Percentiles rank a stretch among this genome's conserved stretches.
Conservation (phyloP, 2,797 vertebrate species). For the Betta splendens region DNA sequence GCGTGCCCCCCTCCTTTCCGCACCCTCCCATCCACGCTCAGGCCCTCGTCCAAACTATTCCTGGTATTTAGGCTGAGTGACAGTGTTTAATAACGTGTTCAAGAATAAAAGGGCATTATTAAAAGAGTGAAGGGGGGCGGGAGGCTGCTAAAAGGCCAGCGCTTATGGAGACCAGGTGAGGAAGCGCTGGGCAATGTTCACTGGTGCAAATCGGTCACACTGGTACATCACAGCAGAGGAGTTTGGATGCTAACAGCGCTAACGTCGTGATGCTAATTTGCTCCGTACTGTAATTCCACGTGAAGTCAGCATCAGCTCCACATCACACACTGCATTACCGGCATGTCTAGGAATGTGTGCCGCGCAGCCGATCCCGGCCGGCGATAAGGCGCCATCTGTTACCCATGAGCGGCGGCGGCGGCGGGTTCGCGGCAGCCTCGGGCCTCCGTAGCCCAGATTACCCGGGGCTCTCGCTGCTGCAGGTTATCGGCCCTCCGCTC, state of each 20-base stretch:
- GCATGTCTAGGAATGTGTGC: slow-evolving; percentile 83
- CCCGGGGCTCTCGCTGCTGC: slow-evolving; percentile 49
- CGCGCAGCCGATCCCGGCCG: slow-evolving; percentile 68
- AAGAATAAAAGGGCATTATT: slow-evolving; percentile 75
- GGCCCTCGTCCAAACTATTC: slow-evolving; percentile 76
- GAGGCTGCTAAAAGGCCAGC: slow-evolving; percentile 53
- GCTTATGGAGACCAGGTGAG: slow-evolving; percentile 56
- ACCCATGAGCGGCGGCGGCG: slow-evolving; percentile 67
- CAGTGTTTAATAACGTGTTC: slow-evolving; percentile 82
- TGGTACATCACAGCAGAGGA: not conserved
- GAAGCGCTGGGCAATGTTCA: slow-evolving; percentile 9
- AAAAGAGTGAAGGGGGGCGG: slow-evolving; percentile 44
- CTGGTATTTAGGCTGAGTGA: slow-evolving; percentile 82
- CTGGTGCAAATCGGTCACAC: slow-evolving; percentile 10
- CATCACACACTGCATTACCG: slow-evolving; percentile 79
- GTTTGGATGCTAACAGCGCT: slow-evolving; percentile 23
- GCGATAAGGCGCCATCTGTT: slow-evolving; percentile 85
- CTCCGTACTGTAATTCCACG: slow-evolving; percentile 72
- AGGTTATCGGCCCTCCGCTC: slow-evolving; percentile 50
- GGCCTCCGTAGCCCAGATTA: slow-evolving; percentile 59
- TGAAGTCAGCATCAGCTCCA: slow-evolving; percentile 74
- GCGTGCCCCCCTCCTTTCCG: slow-evolving; percentile 5
- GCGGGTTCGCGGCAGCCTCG: too few species aligned
- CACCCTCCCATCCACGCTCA: slow-evolving; percentile 42
- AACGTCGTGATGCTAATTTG: slow-evolving; percentile 49